A percentile compares a stretch with the other conserved stretches of the same genome.
Conservation (phyloP, 53 echinoderm and acorn worm species). For the Holothuria leucospilota region DNA sequence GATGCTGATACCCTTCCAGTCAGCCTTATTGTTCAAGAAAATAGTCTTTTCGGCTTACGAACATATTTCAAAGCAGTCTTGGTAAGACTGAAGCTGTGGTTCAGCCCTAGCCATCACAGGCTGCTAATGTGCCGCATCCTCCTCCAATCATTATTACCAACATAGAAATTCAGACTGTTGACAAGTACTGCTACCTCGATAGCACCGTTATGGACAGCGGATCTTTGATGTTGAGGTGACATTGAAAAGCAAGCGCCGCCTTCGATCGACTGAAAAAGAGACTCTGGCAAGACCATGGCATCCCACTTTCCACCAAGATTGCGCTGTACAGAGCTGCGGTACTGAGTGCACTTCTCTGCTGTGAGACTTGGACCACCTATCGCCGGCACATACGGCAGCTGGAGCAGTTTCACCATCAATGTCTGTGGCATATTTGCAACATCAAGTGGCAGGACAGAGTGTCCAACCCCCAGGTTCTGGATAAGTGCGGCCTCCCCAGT, state of each 20-base stretch:
- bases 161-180: not conserved
- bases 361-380: conserved; percentile 31
- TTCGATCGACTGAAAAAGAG: not conserved
- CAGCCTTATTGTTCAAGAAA: too few relatives aligned
- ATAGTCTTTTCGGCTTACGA: too few relatives aligned
- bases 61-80: not conserved
- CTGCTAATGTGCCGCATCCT: not conserved
- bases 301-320: too few relatives aligned
- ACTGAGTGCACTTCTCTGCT: conserved; percentile 2
- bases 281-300: not conserved
- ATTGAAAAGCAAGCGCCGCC: not conserved
- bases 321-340: not conserved
- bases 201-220: not conserved
- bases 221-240: too few relatives aligned
- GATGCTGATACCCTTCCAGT: not conserved
- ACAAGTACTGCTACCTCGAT: not conserved
- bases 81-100: not conserved
- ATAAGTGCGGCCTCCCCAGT: conserved; percentile 51
- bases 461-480: conserved; percentile 57
- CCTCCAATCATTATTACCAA: not conserved
- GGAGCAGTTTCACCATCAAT: not conserved
- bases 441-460: conserved; percentile 61
- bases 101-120: not conserved
- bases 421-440: not conserved
- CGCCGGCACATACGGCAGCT: conserved; percentile 30